Conservation (phyloP, 2,113 vertebrate genomes). For the Puma concolor region DNA sequence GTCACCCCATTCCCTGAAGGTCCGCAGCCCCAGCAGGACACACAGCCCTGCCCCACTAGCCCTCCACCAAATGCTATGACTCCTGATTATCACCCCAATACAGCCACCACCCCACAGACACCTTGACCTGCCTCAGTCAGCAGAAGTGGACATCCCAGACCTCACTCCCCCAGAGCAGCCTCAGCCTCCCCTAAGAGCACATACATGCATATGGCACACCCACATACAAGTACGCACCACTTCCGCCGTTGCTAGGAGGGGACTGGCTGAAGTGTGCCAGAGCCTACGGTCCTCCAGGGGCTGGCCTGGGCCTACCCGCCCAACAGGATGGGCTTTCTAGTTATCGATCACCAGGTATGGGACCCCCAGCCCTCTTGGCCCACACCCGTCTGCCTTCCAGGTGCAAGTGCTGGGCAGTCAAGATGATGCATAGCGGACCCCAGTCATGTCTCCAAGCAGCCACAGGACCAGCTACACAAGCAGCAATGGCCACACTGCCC, state of each 20-base stretch:
- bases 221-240: not conserved
- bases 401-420: constrained; percentile 63
- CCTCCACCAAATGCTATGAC: not conserved
- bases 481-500: not conserved
- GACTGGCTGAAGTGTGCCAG: not conserved
- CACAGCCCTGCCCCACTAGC: not conserved
- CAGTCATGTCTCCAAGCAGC: not conserved
- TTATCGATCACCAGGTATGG: not conserved
- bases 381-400: constrained; percentile 39
- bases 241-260: not conserved
- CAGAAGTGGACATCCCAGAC: not conserved
- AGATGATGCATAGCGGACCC: not conserved
- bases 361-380: not conserved
- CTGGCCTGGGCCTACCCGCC: not conserved
- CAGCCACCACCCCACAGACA: no score
- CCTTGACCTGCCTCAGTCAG: not conserved
- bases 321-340: not conserved
- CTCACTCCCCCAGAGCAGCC: not conserved
- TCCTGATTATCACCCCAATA: not conserved
- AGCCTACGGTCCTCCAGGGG: not conserved
- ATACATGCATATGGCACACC: fast-evolving
- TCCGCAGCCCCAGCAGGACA: not conserved
- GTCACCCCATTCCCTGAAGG: not conserved
- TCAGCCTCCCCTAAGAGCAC: not conserved
- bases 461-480: not conserved